These are phyloP conservation scores for Syngnathus acus DNA, from an alignment of 2,797 vertebrate genomes.

Conservation along the genomic window DNA sequence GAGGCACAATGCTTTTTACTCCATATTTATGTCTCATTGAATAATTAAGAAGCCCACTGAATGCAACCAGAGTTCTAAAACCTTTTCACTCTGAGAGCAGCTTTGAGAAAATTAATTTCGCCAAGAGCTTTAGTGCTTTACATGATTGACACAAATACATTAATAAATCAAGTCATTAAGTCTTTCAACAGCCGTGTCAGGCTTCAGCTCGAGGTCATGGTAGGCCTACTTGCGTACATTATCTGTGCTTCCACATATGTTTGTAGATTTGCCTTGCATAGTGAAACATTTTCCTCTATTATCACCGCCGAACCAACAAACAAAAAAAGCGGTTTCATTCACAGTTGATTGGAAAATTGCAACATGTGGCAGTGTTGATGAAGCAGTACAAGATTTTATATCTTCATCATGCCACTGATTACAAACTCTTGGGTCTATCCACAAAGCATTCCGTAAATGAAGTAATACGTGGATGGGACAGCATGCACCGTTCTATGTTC, in stretches of 20 bases:
- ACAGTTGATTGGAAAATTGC: background rate
- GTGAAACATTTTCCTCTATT: background rate
- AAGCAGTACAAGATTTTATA: slow-evolving; percentile 42
- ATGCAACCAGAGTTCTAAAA: background rate
- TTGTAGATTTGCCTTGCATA: background rate
- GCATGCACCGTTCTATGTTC: slow-evolving; percentile 28
- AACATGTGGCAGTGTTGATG: slow-evolving; percentile 21
- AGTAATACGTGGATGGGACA: background rate
- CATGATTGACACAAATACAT: background rate
- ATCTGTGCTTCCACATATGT: background rate
- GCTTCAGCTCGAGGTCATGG: background rate
- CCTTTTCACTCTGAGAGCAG: background rate
- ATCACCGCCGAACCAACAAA: no score
- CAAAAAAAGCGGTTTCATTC: background rate
- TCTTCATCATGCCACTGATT: slow-evolving; percentile 56
- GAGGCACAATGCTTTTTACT: background rate
- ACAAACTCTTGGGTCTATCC: slow-evolving; percentile 26
- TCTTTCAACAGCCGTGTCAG: background rate
- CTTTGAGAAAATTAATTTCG: background rate
- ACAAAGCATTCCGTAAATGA: background rate
- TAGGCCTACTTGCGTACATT: background rate
- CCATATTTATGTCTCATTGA: background rate
- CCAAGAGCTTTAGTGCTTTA: background rate
- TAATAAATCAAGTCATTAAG: background rate
- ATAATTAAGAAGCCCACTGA: background rate